Evolutionary conservation across 2,888 invertebrate genomes (phyloP).

Genomic region (Coleophora deauratella): DNA sequence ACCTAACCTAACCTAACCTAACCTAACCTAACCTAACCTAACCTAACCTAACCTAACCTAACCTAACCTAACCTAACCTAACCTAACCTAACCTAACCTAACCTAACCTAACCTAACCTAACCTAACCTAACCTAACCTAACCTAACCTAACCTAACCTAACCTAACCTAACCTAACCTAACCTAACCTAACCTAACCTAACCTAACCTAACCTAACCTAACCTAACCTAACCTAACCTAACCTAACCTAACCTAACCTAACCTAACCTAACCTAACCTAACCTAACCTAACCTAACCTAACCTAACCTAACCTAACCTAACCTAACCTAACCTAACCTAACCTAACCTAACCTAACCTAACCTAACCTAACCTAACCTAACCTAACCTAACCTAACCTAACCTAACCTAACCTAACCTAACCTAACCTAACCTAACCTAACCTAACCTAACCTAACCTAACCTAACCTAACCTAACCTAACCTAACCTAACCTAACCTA

Average conservation of each 20-base stretch:
- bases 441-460: constrained; percentile 20
- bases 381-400: constrained; percentile 15
- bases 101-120: too few species aligned
- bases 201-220: constrained; percentile 22
- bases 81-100: too few species aligned
- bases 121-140: too few species aligned
- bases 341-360: constrained; percentile 17
- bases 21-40: too few species aligned
- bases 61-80: too few species aligned
- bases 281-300: constrained; percentile 9
- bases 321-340: constrained; percentile 12
- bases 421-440: constrained; percentile 18
- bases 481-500: constrained; percentile 11
- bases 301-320: constrained; percentile 8
- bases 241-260: constrained; percentile 10
- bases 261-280: constrained; percentile 11
- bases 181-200: constrained; percentile 19
- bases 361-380: constrained; percentile 15
- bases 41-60: too few species aligned
- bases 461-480: constrained; percentile 18
- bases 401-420: constrained; percentile 16
- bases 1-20: too few species aligned
- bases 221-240: constrained; percentile 22
- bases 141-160: constrained; percentile 15
- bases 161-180: constrained; percentile 20